These are phyloP conservation scores for Recurvirostra avosetta DNA, from an alignment of 2,113 vertebrate genomes.

Conservation along the genomic window DNA sequence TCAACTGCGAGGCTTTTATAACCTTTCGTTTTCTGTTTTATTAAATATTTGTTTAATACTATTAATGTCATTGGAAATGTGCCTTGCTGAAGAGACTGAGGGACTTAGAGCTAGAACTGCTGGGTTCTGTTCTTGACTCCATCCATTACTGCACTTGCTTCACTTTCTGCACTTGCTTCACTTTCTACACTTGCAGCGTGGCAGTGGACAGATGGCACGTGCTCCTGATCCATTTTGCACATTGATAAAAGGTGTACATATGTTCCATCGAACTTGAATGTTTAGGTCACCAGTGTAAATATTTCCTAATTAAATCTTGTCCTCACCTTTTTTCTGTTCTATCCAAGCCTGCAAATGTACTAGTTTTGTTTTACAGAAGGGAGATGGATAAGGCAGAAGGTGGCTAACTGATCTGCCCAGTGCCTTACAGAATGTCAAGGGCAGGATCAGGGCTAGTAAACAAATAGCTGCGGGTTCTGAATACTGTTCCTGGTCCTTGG, in stretches of 20 bases:
- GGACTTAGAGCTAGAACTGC: background rate
- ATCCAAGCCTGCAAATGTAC: background rate
- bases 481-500: background rate
- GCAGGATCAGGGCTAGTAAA: background rate
- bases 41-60: background rate
- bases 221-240: background rate
- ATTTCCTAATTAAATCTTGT: background rate
- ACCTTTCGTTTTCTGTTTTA: background rate
- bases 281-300: background rate
- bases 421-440: background rate
- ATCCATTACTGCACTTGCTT: background rate
- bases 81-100: background rate
- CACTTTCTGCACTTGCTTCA: background rate
- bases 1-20: background rate
- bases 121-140: background rate
- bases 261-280: background rate
- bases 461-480: background rate
- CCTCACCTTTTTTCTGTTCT: background rate
- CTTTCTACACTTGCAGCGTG: background rate
- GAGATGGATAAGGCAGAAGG: background rate
- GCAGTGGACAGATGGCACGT: background rate
- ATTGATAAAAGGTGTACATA: accelerated
- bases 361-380: background rate
- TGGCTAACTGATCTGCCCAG: background rate
- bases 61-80: background rate